Percentiles rank a stretch among this genome's conserved stretches.
These are phyloP conservation scores for Mormyrus iriodes DNA, from an alignment of 2,113 vertebrate species.

Conservation along the genomic window DNA sequence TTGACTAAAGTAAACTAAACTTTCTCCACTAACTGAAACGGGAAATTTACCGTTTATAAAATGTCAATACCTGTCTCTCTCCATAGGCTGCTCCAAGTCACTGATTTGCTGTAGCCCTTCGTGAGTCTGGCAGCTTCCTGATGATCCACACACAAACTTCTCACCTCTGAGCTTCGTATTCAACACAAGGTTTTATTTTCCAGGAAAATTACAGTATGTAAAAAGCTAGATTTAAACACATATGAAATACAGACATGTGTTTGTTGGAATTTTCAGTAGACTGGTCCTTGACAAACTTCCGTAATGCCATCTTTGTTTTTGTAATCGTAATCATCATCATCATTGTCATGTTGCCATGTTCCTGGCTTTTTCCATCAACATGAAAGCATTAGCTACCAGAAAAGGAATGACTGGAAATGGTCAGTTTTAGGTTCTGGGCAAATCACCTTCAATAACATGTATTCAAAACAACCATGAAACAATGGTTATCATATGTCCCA, in stretches of 20 bases:
- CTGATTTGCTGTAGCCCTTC: neutral
- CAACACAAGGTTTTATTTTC: conserved; percentile 9
- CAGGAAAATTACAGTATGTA: conserved; percentile 19
- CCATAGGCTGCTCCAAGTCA: neutral
- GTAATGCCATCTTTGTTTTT: neutral
- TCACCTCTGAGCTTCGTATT: neutral
- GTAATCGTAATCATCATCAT: neutral
- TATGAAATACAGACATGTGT: neutral
- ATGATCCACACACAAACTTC: neutral
- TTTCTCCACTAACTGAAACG: neutral
- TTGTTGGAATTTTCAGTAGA: conserved; percentile 11
- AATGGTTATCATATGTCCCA: neutral
- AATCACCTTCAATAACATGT: neutral
- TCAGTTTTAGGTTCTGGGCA: neutral
- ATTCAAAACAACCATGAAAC: neutral
- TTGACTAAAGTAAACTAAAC: too few species aligned
- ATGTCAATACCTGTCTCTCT: neutral
- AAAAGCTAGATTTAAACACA: conserved; percentile 19
- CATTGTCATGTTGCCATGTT: neutral
- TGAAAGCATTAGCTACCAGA: neutral
- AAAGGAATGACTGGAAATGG: neutral
- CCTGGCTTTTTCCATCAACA: neutral
- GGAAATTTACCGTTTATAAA: neutral
- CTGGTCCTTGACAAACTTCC: conserved; percentile 5
- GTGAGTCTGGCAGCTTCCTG: neutral